Base-by-base conservation (phyloP, 2,888 invertebrate species). In the Chromoteleia sp. region DNA sequence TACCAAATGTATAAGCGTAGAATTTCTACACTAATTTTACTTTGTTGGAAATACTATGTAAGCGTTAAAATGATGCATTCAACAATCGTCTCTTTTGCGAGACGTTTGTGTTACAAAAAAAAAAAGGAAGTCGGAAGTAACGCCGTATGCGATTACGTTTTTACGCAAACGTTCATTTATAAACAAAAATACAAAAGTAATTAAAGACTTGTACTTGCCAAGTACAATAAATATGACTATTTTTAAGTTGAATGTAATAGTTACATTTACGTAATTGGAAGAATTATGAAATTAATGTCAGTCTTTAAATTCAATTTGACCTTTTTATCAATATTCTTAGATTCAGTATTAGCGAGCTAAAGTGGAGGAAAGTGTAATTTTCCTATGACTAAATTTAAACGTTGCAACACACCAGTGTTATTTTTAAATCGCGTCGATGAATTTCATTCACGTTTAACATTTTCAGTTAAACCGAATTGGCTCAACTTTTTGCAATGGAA, bases 1-100 rank as follows among this genome's bases (percentile, higher is more conserved):
- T 67, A 56, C 43, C 67, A 19, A 58, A 75, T 75, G 36, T 52
- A 52, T 56, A 74, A 65, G 45, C 50, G 33, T 48, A 36, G n/a
- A 67, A 58, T 67, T 58, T 39, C 33, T 29, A 8, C 36, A 39
- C 8, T 75, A 50, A 30, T 58, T 67, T 65, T 63, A 21, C 43
- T 25, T 71, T 56, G 48, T 19, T 21, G 15, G 15, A 50, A 48
- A 29, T 30, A 19, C 19, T 36, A 36, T 48, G 17, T 17, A 21
- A 50, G 33, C 63, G 36, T 36, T 21, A 48, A 63, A 10, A 63
- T 50, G 19, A 33, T 33, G 21, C 10, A 14, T 21, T 41, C 41
- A 15, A 15, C 25, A 1, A 15, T 21, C 36, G 63, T 36, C 14
- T 7, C 17, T 36, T 61, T 43, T 21, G 12, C 0, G 14, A 17